A percentile compares a stretch with the other conserved stretches of the same genome.
Conservation (phyloP, 2,797 vertebrate genomes). For the Sebastes hubbsi region DNA sequence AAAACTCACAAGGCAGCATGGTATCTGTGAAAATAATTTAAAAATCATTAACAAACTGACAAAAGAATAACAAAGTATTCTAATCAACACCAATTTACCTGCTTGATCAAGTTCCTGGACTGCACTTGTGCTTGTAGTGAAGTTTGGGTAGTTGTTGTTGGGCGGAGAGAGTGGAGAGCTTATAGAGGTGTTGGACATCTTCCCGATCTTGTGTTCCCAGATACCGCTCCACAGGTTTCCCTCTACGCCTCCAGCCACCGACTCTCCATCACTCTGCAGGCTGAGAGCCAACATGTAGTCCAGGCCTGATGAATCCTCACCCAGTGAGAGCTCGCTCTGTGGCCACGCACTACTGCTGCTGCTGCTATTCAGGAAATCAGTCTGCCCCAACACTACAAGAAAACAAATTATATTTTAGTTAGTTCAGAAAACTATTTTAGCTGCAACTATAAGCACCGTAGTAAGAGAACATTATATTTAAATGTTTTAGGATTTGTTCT, state of each 20-base stretch:
- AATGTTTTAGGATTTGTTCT: neutral
- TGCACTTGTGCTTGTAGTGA: conserved; percentile 35
- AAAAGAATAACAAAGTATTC: neutral
- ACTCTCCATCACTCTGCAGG: conserved; percentile 84
- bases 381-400: conserved; percentile 72
- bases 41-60: neutral
- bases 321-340: conserved; percentile 40
- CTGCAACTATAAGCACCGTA: neutral
- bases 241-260: conserved; percentile 74
- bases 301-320: conserved; percentile 83
- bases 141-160: conserved; percentile 71
- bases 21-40: conserved; percentile 58
- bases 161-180: conserved; percentile 40
- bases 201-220: conserved; percentile 76
- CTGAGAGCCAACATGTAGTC: conserved; percentile 93
- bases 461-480: neutral
- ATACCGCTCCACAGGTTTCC: conserved; percentile 78
- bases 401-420: neutral
- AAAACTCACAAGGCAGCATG: conserved; percentile 97
- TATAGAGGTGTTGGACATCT: conserved; percentile 45
- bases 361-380: conserved; percentile 57
- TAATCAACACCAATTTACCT: conserved; percentile 41
- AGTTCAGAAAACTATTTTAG: neutral
- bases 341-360: conserved; percentile 63
- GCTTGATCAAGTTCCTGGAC: conserved; percentile 59